phyloP scores from a whole-genome alignment of 2,797 vertebrate species.

The Gymnoscopelus braueri region DNA sequence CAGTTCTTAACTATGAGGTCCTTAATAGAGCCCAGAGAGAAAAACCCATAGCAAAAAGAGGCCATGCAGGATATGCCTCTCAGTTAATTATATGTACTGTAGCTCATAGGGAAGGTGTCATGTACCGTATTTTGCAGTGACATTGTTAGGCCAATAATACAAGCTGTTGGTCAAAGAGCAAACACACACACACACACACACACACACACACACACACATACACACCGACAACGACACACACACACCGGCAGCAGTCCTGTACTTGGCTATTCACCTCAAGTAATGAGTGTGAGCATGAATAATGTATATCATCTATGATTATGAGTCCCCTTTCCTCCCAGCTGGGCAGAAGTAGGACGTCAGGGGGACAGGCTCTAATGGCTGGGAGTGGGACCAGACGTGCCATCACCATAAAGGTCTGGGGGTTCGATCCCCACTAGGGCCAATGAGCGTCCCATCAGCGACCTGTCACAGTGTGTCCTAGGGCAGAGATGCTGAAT shows the following conservation, averaged over 20 bases:
- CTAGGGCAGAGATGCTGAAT: too few species aligned
- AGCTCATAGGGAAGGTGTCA: conserved; percentile 33
- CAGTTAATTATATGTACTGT: conserved; percentile 20
- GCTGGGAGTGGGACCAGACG: neutral
- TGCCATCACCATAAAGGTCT: neutral
- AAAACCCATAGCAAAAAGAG: too few species aligned
- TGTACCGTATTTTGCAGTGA: conserved; percentile 31
- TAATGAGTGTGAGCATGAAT: conserved; percentile 78
- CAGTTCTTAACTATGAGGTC: too few species aligned
- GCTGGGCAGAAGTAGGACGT: conserved; percentile 51
- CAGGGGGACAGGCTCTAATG: conserved; percentile 33
- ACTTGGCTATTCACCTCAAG: conserved; percentile 73
- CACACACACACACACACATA: conserved; percentile 47
- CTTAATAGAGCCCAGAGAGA: too few species aligned
- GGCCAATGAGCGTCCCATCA: too few species aligned
- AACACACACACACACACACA: conserved; percentile 39
- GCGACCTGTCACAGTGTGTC: too few species aligned
- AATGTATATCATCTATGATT: conserved; percentile 63
- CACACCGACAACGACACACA: conserved; percentile 25
- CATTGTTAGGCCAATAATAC: conserved; percentile 42
- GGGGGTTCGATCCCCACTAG: neutral
- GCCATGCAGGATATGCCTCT: too few species aligned
- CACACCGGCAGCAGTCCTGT: conserved; percentile 59
- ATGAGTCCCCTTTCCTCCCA: conserved; percentile 50
- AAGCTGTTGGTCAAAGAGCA: conserved; percentile 49